Evolutionary conservation across 2,797 vertebrate species (phyloP), one percentile per base, ranked within the genome.

Genomic region (Nothura maculosa): DNA sequence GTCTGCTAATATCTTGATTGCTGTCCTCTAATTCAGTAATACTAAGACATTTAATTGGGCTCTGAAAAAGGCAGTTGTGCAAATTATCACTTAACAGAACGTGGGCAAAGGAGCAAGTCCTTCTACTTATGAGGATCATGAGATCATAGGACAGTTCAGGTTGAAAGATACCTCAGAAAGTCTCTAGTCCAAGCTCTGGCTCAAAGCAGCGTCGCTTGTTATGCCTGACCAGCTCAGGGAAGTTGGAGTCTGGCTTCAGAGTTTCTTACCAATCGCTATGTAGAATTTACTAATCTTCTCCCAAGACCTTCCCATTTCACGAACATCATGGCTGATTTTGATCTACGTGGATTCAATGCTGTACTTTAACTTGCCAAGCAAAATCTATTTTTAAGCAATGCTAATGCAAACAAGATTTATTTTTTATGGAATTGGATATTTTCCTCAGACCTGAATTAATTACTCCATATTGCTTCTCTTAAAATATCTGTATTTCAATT

Each of bases 321-420:
- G 28, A 13, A 75, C 42, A 13, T 42, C 27, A 8, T n/a, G 4
- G 16, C 32, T 78, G 50, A 25, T 79, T 79, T 79, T 75, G 40
- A 15, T 64, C 32, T 30, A 34, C 64, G 34, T 74, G 19, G 18
- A 50, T 79, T 85, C 47, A 66, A 14, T 84, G 54, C 6, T 47
- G 55, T 73, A 25, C 22, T 74, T 63, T 20, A 63, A 75, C 2
- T 3, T n/a, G 10, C 17, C 45, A 61, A 61, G 34, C 2, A 58
- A 77, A 43, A 45, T 70, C 57, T 58, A 36, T 72, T 83, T 89
- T 80, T 83, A 72, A 89, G 38, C 45, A 87, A 68, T 72, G 25
- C 11, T 78, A 78, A 64, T 25, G 36, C 27, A 57, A 36, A 20
- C 18, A 50, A 30, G 47, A 42, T 58, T 73, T 43, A n/a, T n/a